A percentile compares a stretch with the other conserved stretches of the same genome.
phyloP scores from a whole-genome alignment of 2,113 vertebrate species.

The Corythaeola cristata region DNA sequence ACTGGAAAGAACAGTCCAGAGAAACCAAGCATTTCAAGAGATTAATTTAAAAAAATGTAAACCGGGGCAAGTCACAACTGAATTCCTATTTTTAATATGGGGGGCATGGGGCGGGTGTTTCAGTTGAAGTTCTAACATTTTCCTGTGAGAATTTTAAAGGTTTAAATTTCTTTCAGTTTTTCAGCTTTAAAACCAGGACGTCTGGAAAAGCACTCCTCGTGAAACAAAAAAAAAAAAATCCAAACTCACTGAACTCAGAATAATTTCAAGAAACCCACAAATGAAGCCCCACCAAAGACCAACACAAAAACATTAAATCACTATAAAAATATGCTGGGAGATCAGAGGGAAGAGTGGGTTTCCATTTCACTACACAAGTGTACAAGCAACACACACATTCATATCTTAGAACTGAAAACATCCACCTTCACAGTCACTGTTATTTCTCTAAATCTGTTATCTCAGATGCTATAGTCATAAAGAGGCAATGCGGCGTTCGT shows the following conservation, averaged over 20 bases:
- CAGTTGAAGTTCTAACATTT: neutral
- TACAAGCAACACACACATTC: neutral
- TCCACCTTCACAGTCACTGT: neutral
- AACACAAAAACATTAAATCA: neutral
- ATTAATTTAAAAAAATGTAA: neutral
- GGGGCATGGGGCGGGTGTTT: rapidly evolving
- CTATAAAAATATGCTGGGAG: neutral
- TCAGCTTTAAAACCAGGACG: neutral
- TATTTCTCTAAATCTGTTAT: neutral
- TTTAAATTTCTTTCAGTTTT: neutral
- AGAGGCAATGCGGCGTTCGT: neutral
- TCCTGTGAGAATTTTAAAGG: neutral
- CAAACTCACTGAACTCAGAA: neutral
- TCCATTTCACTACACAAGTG: neutral
- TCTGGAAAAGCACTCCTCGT: neutral
- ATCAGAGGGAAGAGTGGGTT: neutral
- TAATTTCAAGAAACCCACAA: neutral
- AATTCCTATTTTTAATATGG: neutral
- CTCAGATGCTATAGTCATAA: rapidly evolving
- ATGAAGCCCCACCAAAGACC: neutral
- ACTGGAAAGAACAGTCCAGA: neutral
- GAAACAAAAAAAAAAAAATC: neutral
- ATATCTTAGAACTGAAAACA: neutral
- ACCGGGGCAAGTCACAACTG: neutral
- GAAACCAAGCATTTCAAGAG: neutral